Evolutionary conservation across 1,140 invertebrate species (phyloP), one percentile per base, ranked within the genome.

Genomic region (Achatina immaculata): DNA sequence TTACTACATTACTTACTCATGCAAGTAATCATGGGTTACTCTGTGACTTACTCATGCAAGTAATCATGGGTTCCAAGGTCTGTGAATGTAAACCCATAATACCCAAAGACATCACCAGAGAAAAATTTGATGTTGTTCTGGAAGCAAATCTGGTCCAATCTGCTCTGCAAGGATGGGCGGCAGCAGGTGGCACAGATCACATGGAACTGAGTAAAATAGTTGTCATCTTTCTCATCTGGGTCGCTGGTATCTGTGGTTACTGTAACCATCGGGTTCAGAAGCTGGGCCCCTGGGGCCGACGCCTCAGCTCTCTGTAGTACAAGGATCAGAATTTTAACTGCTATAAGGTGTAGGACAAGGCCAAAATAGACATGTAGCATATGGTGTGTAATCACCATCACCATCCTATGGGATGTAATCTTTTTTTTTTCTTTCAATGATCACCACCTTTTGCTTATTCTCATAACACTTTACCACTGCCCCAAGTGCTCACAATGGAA

Each of bases 261-360:
- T 81, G 95, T 93, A 0, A 99, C 98, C 95, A 98, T 96, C 0
- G 96, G 96, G 91, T 99, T 99, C 68, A 99, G 93, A 66, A 94
- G 94, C 89, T 95, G 94, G 0, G 96, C 95, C 86, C 95, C 93
- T 78, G 93, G 89, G 55, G 95, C 85, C 0, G 96, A 97, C 43
- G 94, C 94, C 92, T 95, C 94, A 7, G 97, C 97, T 88, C 96
- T 94, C 95, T 97, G 85, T 80, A 93, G 92, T 81, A 86, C 86
- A 88, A 83, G 78, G 81, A 78, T 48, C 80, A 48, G n/a, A n/a
- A n/a, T n/a, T n/a, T n/a, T n/a, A n/a, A n/a, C n/a, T n/a, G n/a
- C n/a, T n/a, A n/a, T n/a, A n/a, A n/a, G n/a, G n/a, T n/a, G n/a
- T n/a, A n/a, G n/a, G n/a, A n/a, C n/a, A n/a, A n/a, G n/a, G n/a